Conservation (phyloP, 2,888 invertebrate species). For the Hetaerina titia region DNA sequence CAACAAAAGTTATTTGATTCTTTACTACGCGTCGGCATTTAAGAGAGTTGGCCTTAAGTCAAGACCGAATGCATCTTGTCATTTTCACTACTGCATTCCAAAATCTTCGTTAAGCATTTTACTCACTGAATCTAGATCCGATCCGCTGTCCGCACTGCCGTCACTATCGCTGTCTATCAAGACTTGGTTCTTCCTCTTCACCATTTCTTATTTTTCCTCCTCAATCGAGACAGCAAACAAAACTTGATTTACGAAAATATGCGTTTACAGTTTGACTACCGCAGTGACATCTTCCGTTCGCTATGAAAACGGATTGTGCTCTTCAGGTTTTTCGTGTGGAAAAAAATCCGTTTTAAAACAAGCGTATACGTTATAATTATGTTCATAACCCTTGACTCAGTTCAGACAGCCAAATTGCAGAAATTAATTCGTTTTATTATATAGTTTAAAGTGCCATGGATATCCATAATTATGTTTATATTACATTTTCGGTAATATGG, state of each 20-base stretch:
- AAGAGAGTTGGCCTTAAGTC: slow-evolving; percentile 40
- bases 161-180: slow-evolving; percentile 91
- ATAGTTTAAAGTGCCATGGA: too few species aligned
- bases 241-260: slow-evolving; percentile 32
- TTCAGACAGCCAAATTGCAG: too few species aligned
- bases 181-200: slow-evolving; percentile 90
- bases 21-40: neutral
- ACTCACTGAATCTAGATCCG: slow-evolving; percentile 92
- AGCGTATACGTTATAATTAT: too few species aligned
- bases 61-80: slow-evolving; percentile 36
- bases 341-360: too few species aligned
- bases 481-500: too few species aligned
- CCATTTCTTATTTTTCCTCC: slow-evolving; percentile 80
- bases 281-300: slow-evolving; percentile 46
- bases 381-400: too few species aligned
- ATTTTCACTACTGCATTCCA: neutral
- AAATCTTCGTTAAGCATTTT: neutral
- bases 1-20: neutral
- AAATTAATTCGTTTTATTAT: too few species aligned
- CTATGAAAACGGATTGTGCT: neutral
- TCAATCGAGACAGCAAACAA: slow-evolving; percentile 13
- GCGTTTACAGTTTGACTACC: slow-evolving; percentile 29
- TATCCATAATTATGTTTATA: too few species aligned
- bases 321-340: neutral
- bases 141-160: slow-evolving; percentile 85